Percentiles rank a stretch among this genome's conserved stretches.
These are phyloP conservation scores for Neogobius melanostomus DNA, from an alignment of 2,113 vertebrate genomes.

Conservation along the genomic window DNA sequence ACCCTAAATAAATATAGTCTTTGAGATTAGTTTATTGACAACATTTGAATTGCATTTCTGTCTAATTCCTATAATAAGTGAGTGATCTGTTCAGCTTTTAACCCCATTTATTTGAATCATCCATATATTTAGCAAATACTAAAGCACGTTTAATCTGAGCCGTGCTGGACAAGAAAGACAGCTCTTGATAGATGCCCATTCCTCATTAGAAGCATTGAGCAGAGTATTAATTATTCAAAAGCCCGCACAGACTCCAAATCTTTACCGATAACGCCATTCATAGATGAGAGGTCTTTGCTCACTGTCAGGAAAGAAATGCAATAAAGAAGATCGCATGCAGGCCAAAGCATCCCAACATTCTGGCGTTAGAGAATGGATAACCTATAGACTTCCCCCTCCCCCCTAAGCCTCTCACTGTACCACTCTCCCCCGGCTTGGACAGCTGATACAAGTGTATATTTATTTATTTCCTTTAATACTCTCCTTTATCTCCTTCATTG, in stretches of 20 bases:
- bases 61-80: no score
- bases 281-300: slow-evolving; percentile 56
- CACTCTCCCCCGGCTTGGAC: slow-evolving; percentile 42
- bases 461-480: slow-evolving; percentile 80
- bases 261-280: slow-evolving; percentile 49
- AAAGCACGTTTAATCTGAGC: slow-evolving; percentile 1
- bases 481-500: slow-evolving; percentile 81
- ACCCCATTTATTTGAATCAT: no score
- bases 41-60: no score
- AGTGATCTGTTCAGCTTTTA: background rate
- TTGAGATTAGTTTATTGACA: no score
- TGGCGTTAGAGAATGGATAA: slow-evolving; percentile 66
- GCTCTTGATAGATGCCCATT: slow-evolving; percentile 42
- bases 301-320: slow-evolving; percentile 32
- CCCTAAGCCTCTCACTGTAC: slow-evolving; percentile 6
- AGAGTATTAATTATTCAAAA: slow-evolving; percentile 72
- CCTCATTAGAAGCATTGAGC: slow-evolving; percentile 58
- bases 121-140: background rate
- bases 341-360: slow-evolving; percentile 25
- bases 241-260: slow-evolving; percentile 47
- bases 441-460: slow-evolving; percentile 74
- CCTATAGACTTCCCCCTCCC: slow-evolving; percentile 26
- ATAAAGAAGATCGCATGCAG: slow-evolving; percentile 43
- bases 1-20: no score
- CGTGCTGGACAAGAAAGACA: slow-evolving; percentile 24